phyloP scores from a whole-genome alignment of 35 echinoderm and acorn worm species.

The Lytechinus pictus region DNA sequence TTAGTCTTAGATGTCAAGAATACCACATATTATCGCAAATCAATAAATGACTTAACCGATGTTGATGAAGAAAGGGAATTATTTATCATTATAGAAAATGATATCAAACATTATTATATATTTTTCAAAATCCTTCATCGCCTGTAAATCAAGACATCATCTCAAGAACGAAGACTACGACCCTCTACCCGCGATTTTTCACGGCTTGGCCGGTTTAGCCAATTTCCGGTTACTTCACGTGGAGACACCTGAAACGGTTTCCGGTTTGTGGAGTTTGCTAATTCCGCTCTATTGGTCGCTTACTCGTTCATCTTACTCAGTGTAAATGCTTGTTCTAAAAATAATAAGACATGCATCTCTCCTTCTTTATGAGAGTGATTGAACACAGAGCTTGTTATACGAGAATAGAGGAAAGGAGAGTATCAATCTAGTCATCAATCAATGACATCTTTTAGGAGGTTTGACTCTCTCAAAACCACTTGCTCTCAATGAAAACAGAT shows the following conservation, averaged over 20 bases:
- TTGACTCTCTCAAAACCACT: neutral
- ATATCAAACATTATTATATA: too few species aligned
- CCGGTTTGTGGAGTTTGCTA: constrained; percentile 15
- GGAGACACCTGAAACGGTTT: constrained; percentile 39
- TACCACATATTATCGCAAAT: neutral
- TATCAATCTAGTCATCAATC: neutral
- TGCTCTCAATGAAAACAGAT: neutral
- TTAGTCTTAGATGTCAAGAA: neutral
- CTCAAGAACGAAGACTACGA: neutral
- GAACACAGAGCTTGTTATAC: neutral
- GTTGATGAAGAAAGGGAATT: neutral
- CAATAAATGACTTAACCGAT: neutral
- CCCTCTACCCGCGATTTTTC: neutral
- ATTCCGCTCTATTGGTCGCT: constrained; percentile 18
- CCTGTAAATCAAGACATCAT: neutral
- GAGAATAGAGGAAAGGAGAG: neutral
- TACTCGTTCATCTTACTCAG: neutral
- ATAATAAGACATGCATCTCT: neutral
- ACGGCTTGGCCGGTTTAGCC: constrained; percentile 33
- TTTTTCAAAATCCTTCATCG: too few species aligned
- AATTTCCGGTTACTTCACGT: constrained; percentile 38
- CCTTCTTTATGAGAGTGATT: neutral
- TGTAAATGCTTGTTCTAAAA: neutral
- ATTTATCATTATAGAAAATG: too few species aligned
- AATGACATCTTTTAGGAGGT: neutral